A percentile compares a stretch with the other conserved stretches of the same genome.
Evolutionary conservation across 2,113 vertebrate genomes (phyloP).

Genomic region (Scomber japonicus): DNA sequence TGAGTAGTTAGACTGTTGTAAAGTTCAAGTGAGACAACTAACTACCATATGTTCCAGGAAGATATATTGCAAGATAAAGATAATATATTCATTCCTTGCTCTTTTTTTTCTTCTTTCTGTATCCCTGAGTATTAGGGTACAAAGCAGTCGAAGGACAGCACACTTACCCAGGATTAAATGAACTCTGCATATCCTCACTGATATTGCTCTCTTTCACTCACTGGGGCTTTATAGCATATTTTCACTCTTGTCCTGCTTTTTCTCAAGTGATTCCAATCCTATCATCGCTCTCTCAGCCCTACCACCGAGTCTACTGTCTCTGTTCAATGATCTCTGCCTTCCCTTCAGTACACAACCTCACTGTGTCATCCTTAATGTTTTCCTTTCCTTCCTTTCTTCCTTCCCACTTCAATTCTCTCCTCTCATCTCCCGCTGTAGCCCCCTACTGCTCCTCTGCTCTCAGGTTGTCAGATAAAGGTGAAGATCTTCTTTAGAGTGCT

Average conservation of each 20-base stretch:
- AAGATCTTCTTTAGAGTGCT: constrained; percentile 67
- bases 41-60: constrained; percentile 50
- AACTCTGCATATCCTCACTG: constrained; percentile 53
- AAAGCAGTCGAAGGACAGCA: constrained; percentile 35
- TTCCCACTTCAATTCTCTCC: constrained; percentile 33
- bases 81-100: constrained; percentile 46
- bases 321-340: constrained; percentile 48
- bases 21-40: constrained; percentile 69
- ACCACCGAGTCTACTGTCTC: constrained; percentile 34
- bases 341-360: constrained; percentile 43
- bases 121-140: constrained; percentile 17
- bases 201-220: constrained; percentile 59
- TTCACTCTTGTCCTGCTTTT: constrained; percentile 36
- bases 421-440: constrained; percentile 52
- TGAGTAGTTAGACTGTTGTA: constrained; percentile 50
- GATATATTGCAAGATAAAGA: constrained; percentile 46
- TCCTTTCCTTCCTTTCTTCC: constrained; percentile 32
- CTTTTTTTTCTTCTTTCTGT: not conserved
- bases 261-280: constrained; percentile 61
- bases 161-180: constrained; percentile 60
- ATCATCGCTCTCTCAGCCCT: constrained; percentile 45
- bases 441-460: constrained; percentile 60
- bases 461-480: constrained; percentile 78
- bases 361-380: constrained; percentile 56
- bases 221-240: constrained; percentile 46